A percentile compares a stretch with the other conserved stretches of the same genome.
These are phyloP conservation scores for Nomada fabriciana DNA, from an alignment of 2,888 invertebrate genomes.

Conservation along the genomic window DNA sequence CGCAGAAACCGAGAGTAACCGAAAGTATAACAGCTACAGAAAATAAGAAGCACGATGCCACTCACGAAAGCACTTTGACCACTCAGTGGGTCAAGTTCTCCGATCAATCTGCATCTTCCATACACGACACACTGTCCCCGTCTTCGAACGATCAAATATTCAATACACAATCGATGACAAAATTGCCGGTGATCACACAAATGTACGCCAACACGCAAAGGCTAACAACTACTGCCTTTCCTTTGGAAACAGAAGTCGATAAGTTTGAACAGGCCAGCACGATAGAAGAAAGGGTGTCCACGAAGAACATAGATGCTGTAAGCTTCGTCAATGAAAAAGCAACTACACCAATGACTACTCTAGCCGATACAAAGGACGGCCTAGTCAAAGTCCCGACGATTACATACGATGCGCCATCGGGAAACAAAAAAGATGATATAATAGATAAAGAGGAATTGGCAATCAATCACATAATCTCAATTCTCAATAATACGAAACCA, in stretches of 20 bases:
- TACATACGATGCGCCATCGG: conserved; percentile 77
- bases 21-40: conserved; percentile 1
- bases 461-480: conserved; percentile 85
- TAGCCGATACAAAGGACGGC: conserved; percentile 71
- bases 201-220: conserved; percentile 68
- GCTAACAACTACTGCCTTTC: conserved; percentile 36
- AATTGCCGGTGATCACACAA: conserved; percentile 62
- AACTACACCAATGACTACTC: conserved; percentile 78
- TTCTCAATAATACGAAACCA: conserved; percentile 83
- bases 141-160: conserved; percentile 25
- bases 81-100: conserved; percentile 58
- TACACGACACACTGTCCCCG: conserved; percentile 3
- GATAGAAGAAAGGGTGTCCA: conserved; percentile 67
- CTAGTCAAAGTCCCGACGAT: conserved; percentile 83
- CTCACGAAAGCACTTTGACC: conserved; percentile 26
- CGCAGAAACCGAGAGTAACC: conserved; percentile 32
- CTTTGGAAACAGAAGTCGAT: conserved; percentile 13
- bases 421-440: conserved; percentile 80
- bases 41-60: conserved; percentile 21
- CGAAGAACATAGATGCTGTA: conserved; percentile 51
- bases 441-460: conserved; percentile 82
- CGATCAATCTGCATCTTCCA: conserved; percentile 33
- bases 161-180: conserved; percentile 53
- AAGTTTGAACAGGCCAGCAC: conserved; percentile 45
- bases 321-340: conserved; percentile 39